Evolutionary conservation across 2,797 vertebrate genomes (phyloP).

Genomic region (Corythornis leucogaster): DNA sequence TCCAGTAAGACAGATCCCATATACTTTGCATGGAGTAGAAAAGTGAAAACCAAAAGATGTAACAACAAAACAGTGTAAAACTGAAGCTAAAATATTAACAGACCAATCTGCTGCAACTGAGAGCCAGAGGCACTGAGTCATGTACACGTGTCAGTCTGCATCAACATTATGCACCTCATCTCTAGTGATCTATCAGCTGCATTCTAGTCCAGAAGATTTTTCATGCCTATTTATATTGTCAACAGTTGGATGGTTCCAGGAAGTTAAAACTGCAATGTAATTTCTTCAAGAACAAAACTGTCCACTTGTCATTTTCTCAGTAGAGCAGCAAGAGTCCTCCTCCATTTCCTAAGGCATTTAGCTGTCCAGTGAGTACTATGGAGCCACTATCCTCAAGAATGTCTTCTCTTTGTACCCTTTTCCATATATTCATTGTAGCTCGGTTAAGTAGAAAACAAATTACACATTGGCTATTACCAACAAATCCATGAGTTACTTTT

Average conservation of each 20-base stretch:
- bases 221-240: not conserved
- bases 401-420: not conserved
- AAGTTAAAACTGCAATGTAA: not conserved
- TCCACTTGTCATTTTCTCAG: not conserved
- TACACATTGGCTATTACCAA: not conserved
- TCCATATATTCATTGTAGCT: not conserved
- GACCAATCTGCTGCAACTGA: not conserved
- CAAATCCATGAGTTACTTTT: not conserved
- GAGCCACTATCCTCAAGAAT: not conserved
- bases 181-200: not conserved
- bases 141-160: not conserved
- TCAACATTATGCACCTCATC: rapidly evolving
- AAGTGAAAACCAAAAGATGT: not conserved
- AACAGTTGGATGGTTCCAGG: not conserved
- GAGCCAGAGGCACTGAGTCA: not conserved
- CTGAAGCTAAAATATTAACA: not conserved
- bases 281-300: not conserved
- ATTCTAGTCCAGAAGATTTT: not conserved
- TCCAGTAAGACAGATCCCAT: not conserved
- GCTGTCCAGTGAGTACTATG: not conserved
- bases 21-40: not conserved
- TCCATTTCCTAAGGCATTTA: not conserved
- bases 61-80: not conserved
- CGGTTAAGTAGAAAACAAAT: not conserved
- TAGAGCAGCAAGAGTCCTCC: not conserved